Base-by-base conservation (phyloP, 2,113 vertebrate genomes). In the Pleuronectes platessa region DNA sequence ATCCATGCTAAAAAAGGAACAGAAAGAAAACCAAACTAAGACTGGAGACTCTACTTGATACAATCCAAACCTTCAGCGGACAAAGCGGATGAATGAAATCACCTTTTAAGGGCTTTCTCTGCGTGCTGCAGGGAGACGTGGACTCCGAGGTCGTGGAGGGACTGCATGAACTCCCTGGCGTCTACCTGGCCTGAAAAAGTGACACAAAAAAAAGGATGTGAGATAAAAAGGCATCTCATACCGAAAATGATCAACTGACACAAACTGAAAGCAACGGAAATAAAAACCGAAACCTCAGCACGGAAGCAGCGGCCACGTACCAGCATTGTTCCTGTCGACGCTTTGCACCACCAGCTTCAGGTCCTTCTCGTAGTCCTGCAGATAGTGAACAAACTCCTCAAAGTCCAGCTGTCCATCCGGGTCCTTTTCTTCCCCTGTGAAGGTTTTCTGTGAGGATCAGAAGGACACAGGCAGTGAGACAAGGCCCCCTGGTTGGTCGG, bases 381-480 rank as follows among this genome's bases (percentile, higher is more conserved):
- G 95, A 86, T 99, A 99, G 76, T 97, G 97, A 61, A 99, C 97
- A 65, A 99, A 99, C 74, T 99, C 97, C 70, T 99, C 97, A 61
- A 99, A 98, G 90, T 97, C 97, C 86, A 99, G 94, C 84, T 98
- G 97, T 18, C 94, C 96, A 13, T 95, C 96, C 0, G 94, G 85
- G 67, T 94, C 93, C 15, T 93, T 94, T 68, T 96, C 96, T 45
- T 96, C 96, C 18, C 93, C 93, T 86, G 96, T 95, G 5, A 95
- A 91, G 3, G 95, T 95, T 98, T 98, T 97, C 97, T 99, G 91
- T 49, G 84, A 73, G 2, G 5, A 27, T 54, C 11, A 76, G 14
- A 20, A 2, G 37, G 0, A 27, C 0, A 37, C 27, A n/a, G 7
- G 4, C 7, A n/a, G 6, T n/a, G 18, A 54, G 20, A 54, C 8